These are phyloP conservation scores for Phenacoccus solenopsis DNA, from an alignment of 1,140 invertebrate species.

Conservation along the genomic window DNA sequence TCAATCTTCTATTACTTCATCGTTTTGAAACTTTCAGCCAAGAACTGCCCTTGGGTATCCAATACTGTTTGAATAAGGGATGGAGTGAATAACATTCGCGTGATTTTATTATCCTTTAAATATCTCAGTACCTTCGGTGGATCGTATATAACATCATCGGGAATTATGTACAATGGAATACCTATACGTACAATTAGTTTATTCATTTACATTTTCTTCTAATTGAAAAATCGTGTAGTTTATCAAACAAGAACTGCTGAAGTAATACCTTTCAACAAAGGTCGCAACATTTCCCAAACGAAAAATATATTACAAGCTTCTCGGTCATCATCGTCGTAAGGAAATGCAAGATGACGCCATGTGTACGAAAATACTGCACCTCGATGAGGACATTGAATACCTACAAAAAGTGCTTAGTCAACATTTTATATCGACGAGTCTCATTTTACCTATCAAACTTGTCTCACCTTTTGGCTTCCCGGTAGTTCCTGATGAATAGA, in stretches of 20 bases:
- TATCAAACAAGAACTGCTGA: background rate
- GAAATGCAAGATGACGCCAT: conserved; percentile 28
- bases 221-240: background rate
- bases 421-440: no score
- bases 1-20: conserved; percentile 26
- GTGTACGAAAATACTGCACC: conserved; percentile 29
- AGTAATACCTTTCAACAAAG: conserved; percentile 26
- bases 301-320: conserved; percentile 31
- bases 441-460: no score
- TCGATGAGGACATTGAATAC: conserved; percentile 29
- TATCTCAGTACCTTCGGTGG: conserved; percentile 25
- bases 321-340: conserved; percentile 27
- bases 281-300: conserved; percentile 30
- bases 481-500: conserved; percentile 42
- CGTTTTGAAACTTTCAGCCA: conserved; percentile 23
- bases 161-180: conserved; percentile 28
- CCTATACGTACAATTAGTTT: conserved; percentile 22
- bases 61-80: conserved; percentile 28
- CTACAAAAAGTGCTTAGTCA: conserved; percentile 16
- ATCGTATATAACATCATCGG: conserved; percentile 29
- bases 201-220: background rate
- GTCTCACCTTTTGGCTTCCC: conserved; percentile 40
- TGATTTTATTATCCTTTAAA: conserved; percentile 26
- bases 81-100: conserved; percentile 29
- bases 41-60: conserved; percentile 21